phyloP scores from a whole-genome alignment of 2,113 vertebrate genomes.

The Anhinga rufa region DNA sequence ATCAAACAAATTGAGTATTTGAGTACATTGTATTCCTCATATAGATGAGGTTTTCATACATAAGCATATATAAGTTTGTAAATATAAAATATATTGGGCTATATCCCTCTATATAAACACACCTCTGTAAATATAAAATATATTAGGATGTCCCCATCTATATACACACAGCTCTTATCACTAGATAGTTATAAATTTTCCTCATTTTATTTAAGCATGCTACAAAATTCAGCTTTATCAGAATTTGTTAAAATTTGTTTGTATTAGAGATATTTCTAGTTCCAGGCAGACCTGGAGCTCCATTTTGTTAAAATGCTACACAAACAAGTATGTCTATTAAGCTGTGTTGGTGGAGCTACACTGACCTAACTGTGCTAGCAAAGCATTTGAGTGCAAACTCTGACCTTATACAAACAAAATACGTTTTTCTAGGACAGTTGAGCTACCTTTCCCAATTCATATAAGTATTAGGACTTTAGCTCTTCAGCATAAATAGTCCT shows the following conservation, averaged over 20 bases:
- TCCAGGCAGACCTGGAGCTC: not conserved
- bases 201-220: not conserved
- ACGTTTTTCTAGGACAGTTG: not conserved
- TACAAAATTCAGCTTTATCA: not conserved
- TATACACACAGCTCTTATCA: not conserved
- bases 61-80: not conserved
- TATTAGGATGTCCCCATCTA: not conserved
- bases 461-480: not conserved
- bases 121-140: not conserved
- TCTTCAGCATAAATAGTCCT: not conserved
- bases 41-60: not conserved
- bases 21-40: not conserved
- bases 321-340: not conserved
- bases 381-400: not conserved
- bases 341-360: not conserved
- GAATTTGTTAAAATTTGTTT: not conserved
- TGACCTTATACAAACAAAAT: not conserved
- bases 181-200: not conserved
- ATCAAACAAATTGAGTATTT: not conserved
- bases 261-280: not conserved
- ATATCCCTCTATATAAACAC: not conserved
- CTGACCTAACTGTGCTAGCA: not conserved
- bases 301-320: not conserved
- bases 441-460: not conserved
- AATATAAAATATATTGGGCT: not conserved